Percentiles rank a stretch among this genome's conserved stretches.
Conservation (phyloP, 2,888 invertebrate genomes). For the Falcaria lacertinaria region DNA sequence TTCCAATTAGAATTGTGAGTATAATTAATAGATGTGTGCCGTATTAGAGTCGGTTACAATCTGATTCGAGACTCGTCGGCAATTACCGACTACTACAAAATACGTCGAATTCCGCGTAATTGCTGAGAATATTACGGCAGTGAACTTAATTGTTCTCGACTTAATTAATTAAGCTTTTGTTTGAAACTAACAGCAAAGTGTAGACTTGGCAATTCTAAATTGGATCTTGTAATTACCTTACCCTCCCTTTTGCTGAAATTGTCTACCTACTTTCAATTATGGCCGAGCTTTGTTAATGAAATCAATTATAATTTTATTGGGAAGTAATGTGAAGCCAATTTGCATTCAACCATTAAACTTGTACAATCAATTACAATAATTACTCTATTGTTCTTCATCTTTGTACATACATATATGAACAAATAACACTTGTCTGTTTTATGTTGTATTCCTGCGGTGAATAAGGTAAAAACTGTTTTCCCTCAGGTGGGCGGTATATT, state of each 20-base stretch:
- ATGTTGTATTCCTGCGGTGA: too few species aligned
- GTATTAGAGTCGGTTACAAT: slow-evolving; percentile 72
- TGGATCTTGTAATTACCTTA: slow-evolving; percentile 80
- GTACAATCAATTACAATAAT: slow-evolving; percentile 43
- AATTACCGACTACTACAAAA: slow-evolving; percentile 74
- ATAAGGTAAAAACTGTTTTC: too few species aligned
- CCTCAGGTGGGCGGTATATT: too few species aligned
- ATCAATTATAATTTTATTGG: slow-evolving; percentile 67
- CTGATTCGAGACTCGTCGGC: slow-evolving; percentile 67
- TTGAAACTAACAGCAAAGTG: slow-evolving; percentile 80
- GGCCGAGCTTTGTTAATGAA: slow-evolving; percentile 73
- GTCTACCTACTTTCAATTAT: slow-evolving; percentile 79
- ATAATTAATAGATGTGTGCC: slow-evolving; percentile 70
- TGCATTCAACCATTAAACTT: slow-evolving; percentile 23
- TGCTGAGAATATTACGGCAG: slow-evolving; percentile 78
- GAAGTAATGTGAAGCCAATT: slow-evolving; percentile 60
- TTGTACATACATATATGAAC: too few species aligned
- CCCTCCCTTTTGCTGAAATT: slow-evolving; percentile 73
- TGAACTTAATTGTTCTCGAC: slow-evolving; percentile 80
- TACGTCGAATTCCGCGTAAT: slow-evolving; percentile 76
- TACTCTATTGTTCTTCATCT: slow-evolving; percentile 46
- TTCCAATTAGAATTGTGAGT: slow-evolving; percentile 68
- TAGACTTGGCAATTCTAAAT: slow-evolving; percentile 80
- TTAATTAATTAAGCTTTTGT: slow-evolving; percentile 81
- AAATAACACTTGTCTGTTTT: slow-evolving; percentile 12